These are phyloP conservation scores for Telenomus remus DNA, from an alignment of 1,140 invertebrate species.

Conservation along the genomic window DNA sequence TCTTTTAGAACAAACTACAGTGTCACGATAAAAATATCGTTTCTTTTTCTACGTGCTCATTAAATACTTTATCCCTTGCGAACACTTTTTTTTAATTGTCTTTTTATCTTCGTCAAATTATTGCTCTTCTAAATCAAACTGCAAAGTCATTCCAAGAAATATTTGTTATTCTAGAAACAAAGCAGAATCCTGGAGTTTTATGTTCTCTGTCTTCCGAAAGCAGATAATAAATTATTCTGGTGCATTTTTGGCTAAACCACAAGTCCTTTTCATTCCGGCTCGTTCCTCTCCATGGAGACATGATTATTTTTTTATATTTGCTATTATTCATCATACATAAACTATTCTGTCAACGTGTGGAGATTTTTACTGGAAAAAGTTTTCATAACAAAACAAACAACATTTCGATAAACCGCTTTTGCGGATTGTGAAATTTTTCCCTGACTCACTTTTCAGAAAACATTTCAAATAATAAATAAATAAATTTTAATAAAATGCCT, in stretches of 20 bases:
- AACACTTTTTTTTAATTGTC: no score
- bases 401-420: no score
- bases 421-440: no score
- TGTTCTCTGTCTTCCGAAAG: constrained; percentile 23
- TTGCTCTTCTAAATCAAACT: no score
- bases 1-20: constrained; percentile 6
- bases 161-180: constrained; percentile 29
- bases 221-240: constrained; percentile 45
- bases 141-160: constrained; percentile 4
- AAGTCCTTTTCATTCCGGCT: constrained; percentile 37
- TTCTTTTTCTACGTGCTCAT: no score
- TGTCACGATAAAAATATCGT: neutral
- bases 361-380: constrained; percentile 14
- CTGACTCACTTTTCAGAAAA: no score
- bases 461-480: no score
- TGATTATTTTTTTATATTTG: constrained; percentile 52
- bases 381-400: no score
- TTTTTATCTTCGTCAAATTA: no score
- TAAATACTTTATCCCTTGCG: no score
- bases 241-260: constrained; percentile 33
- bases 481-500: no score
- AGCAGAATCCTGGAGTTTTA: constrained; percentile 13
- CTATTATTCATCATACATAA: constrained; percentile 28
- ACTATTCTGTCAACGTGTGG: neutral
- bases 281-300: constrained; percentile 32